Base-by-base conservation (phyloP, 2,797 vertebrate genomes). In the Melanotaenia boesemani region DNA sequence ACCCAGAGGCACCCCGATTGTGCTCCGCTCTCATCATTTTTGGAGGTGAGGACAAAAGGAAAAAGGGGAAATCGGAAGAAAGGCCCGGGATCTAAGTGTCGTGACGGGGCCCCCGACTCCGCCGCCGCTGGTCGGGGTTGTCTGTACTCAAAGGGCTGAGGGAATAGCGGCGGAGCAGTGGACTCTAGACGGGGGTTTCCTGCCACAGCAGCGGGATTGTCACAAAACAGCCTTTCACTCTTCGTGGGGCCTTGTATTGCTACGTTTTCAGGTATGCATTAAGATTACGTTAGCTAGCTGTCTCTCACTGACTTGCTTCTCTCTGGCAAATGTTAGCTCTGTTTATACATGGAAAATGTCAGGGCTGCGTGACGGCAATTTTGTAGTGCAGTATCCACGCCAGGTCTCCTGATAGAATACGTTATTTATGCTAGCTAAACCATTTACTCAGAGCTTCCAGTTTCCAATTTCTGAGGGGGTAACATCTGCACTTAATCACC, bases 41-140 rank as follows among this genome's bases (percentile, higher is more conserved):
- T 90, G 92, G 93, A 94, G 92, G 93, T 89, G 92, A 94, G 92
- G 94, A 95, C 94, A 95, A 95, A 95, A 95, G 94, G 72, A 92
- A 88, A 90, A 87, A 84, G 83, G 88, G 85, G 81, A 50, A 76
- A 91, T 86, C 84, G 82, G 88, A 86, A 87, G 85, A 92, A 88
- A 93, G 91, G 89, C 87, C 92, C 88, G 73, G 88, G 88, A 90
- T 89, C 89, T 28, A 89, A 89, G 86, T 90, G 91, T 91, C 88
- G 91, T 91, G 92, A 94, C 93, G 93, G 90, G 83, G 62, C 88
- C 88, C 90, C 88, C 88, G 89, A 90, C 91, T 90, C 84, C 83
- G 84, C 91, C 93, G 92, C 91, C 90, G 90, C 90, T 90, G 91
- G 86, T 88, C 93, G 91, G 93, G 91, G 84, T 86, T 90, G 90